Evolutionary conservation across 2,797 vertebrate genomes (phyloP).

Genomic region (Iguana delicatissima): DNA sequence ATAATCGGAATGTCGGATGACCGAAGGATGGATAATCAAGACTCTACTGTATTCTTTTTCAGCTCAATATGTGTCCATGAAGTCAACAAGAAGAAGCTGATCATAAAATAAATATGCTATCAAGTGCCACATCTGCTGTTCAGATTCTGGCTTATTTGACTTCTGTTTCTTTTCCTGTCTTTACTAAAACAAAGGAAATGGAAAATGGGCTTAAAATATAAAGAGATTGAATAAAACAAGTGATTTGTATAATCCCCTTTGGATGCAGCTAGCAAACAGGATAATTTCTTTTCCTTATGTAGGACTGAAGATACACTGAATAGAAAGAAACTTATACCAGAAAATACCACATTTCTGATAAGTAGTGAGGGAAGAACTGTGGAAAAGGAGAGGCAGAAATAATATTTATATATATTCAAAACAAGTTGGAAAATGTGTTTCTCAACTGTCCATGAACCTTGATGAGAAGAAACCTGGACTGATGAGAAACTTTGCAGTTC

Average conservation of each 20-base stretch:
- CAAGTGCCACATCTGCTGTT: not conserved
- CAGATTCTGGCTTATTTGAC: not conserved
- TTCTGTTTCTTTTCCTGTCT: not conserved
- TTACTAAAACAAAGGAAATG: not conserved
- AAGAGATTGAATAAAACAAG: constrained; percentile 1
- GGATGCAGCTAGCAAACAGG: not conserved
- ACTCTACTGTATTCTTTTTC: not conserved
- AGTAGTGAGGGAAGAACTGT: not conserved
- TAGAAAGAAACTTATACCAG: not conserved
- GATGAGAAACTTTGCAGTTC: too few relatives aligned
- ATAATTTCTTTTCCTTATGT: not conserved
- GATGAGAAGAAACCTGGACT: too few relatives aligned
- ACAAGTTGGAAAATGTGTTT: too few relatives aligned
- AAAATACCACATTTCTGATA: not conserved
- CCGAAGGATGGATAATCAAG: too few relatives aligned
- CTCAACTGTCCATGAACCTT: too few relatives aligned
- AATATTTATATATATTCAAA: too few relatives aligned
- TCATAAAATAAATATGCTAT: not conserved
- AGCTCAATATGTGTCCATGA: not conserved
- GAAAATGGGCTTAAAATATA: not conserved
- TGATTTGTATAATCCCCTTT: constrained; percentile 1
- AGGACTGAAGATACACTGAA: not conserved
- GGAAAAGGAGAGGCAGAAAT: too few relatives aligned
- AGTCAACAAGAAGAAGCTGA: not conserved
- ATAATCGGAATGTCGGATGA: too few relatives aligned